Base-by-base conservation (phyloP, 2,113 vertebrate genomes). In the Corythaeola cristata region DNA sequence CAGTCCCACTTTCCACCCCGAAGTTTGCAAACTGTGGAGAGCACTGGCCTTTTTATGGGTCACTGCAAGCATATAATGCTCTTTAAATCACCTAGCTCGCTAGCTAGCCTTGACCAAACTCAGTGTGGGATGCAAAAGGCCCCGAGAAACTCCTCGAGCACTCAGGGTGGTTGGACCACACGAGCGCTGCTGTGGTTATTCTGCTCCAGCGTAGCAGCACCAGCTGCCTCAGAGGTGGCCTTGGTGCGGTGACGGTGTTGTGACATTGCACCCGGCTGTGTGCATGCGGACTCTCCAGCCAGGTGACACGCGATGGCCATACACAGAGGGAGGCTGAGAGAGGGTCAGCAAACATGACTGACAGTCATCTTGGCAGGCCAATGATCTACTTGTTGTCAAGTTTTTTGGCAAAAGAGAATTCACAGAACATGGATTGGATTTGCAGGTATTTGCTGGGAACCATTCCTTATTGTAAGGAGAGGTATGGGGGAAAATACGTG, bases 11-110 rank as follows among this genome's bases (percentile, higher is more conserved):
- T 11, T 20, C 14, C 8, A 10, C 21, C 41, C 6, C 8, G 3
- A 9, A 27, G 75, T 66, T 3, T 88, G 67, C 94, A 80, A 73
- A 41, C 59, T 55, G 72, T 44, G 55, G 50, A 58, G 50, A 20
- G 10, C 5, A 13, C 19, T 45, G 53, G 39, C 8, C 5, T 58
- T 62, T 76, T 68, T 3, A 33, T 8, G 19, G 11, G 56, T 58
- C 78, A 30, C n/a, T 0, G 72, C 39, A 53, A 45, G 20, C 68
- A 5, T 2, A 2, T 3, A 53, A 39, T 0, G 0, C 23, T 30
- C 60, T 49, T 24, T 37, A 50, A 62, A 88, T 45, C 19, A 47
- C 3, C 15, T 37, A 35, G 26, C 68, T 71, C 3, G 14, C 56
- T 30, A 66, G 41, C 80, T 59, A 71, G 58, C 35, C 67, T 68